These are phyloP conservation scores for Ctenopoma multispine DNA, from an alignment of 2,797 vertebrate genomes.

Conservation along the genomic window DNA sequence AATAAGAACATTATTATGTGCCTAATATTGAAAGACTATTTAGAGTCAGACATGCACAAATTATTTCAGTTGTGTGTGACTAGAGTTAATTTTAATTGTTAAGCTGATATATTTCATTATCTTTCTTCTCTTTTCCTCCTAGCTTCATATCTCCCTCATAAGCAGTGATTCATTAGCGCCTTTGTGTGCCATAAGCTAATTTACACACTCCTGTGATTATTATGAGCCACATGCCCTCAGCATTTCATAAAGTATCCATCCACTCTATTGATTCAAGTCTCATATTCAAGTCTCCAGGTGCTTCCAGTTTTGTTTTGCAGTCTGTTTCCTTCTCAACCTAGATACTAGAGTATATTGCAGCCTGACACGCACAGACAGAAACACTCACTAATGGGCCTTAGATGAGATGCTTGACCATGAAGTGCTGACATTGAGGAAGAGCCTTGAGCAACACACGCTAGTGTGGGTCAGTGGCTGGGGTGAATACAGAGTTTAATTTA, in stretches of 20 bases:
- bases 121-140: conserved; percentile 23
- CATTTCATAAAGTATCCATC: conserved; percentile 64
- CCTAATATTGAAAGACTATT: conserved; percentile 4
- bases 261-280: conserved; percentile 64
- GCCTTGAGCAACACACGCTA: conserved; percentile 14
- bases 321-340: conserved; percentile 14
- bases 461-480: not conserved
- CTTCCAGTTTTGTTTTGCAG: conserved; percentile 31
- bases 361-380: conserved; percentile 28
- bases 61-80: conserved; percentile 24
- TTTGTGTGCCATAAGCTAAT: conserved; percentile 64
- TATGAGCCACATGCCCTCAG: conserved; percentile 43
- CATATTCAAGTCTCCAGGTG: conserved; percentile 37
- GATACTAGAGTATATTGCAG: not conserved
- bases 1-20: conserved; percentile 1
- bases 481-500: conserved; percentile 54
- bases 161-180: conserved; percentile 55
- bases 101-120: conserved; percentile 45
- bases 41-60: conserved; percentile 20
- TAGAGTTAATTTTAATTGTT: conserved; percentile 49
- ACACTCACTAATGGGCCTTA: conserved; percentile 34
- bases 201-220: conserved; percentile 68
- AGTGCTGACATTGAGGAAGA: conserved; percentile 55
- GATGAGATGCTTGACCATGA: conserved; percentile 63
- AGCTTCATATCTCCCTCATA: conserved; percentile 36